These are phyloP conservation scores for Scarus forsteni DNA, from an alignment of 2,797 vertebrate genomes.

Conservation along the genomic window DNA sequence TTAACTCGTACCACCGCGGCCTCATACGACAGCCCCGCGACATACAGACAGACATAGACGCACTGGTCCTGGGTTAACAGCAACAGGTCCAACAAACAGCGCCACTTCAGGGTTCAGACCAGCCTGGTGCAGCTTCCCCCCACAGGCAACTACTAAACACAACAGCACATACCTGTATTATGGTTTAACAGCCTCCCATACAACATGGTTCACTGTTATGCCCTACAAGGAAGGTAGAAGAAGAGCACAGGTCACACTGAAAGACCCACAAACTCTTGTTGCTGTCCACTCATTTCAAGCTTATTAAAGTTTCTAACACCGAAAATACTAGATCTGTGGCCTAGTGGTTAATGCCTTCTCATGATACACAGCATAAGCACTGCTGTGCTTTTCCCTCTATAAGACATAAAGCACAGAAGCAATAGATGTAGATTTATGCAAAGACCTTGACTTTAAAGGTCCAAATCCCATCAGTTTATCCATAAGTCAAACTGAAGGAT, in stretches of 20 bases:
- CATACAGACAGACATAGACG: conserved; percentile 25
- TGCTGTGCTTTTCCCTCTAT: no score
- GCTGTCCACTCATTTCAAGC: background rate
- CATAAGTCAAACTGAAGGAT: no score
- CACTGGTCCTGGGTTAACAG: conserved; percentile 4
- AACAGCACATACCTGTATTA: conserved; percentile 66
- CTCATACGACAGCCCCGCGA: conserved; percentile 29
- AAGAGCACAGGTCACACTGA: conserved; percentile 30
- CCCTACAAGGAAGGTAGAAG: conserved; percentile 31
- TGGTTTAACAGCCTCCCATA: conserved; percentile 40
- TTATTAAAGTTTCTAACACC: background rate
- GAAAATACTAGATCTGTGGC: background rate
- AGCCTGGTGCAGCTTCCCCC: conserved; percentile 45
- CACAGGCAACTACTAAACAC: conserved; percentile 34
- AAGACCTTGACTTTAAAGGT: no score
- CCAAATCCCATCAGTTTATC: no score
- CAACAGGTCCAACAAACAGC: conserved; percentile 58
- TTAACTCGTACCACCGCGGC: conserved; percentile 32
- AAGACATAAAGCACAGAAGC: no score
- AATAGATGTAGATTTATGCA: no score
- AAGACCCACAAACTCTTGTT: background rate
- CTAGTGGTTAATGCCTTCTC: no score
- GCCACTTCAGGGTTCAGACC: conserved; percentile 65
- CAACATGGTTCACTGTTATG: conserved; percentile 35
- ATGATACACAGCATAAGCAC: no score